Evolutionary conservation across 2,888 invertebrate genomes (phyloP), one percentile per base, ranked within the genome.

Genomic region (Xestobium rufovillosum): DNA sequence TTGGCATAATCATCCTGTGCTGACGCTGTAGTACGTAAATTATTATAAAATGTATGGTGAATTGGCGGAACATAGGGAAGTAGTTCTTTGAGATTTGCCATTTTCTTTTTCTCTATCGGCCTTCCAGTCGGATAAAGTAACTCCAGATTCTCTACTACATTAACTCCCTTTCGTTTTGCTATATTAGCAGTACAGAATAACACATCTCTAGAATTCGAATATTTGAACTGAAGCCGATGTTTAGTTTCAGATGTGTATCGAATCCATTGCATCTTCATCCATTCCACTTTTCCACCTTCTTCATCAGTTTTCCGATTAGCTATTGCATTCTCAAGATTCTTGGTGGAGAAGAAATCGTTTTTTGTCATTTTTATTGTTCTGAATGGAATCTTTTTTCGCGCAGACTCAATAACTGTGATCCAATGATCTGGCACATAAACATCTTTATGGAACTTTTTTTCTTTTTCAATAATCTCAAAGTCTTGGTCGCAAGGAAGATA

Each of bases 221-320:
- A 26, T 28, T 35, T 35, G 12, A 14, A 35, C 11, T 28, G n/a
- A 28, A 35, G 15, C 23, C 34, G 19, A n/a, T n/a, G n/a, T n/a
- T n/a, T n/a, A n/a, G n/a, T n/a, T n/a, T n/a, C n/a, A n/a, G n/a
- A n/a, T n/a, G n/a, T n/a, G n/a, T n/a, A n/a, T n/a, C n/a, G 25
- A 17, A 46, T 35, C 47, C 45, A 45, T 32, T 39, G 34, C 14
- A 45, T 48, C 28, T 45, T 31, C 27, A 46, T 29, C 43, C 47
- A 44, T 23, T 42, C 38, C 4, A 48, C 34, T 10, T 36, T 14
- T 23, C 36, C 23, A 14, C 36, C 31, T 31, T 33, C 27, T 4
- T 26, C 39, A 19, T 14, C 35, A 33, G 40, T 26, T 47, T 48
- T 46, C 36, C 42, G 36, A 19, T 44, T 41, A 16, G 43, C 40